Base-by-base conservation (phyloP, 1,140 invertebrate genomes). In the Heterodera schachtii region DNA sequence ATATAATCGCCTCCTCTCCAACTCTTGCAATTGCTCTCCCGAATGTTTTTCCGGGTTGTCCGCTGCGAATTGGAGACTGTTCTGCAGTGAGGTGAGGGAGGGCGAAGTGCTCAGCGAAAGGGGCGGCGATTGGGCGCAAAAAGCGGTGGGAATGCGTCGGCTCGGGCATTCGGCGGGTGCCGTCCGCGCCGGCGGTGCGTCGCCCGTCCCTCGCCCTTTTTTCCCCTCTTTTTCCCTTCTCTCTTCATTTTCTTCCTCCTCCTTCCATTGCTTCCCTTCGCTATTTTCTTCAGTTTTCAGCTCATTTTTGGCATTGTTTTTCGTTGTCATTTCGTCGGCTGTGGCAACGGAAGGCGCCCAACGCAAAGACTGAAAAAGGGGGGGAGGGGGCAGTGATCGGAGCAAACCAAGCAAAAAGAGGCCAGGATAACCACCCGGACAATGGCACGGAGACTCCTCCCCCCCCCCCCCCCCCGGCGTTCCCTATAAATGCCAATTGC, bases 21-120 rank as follows among this genome's bases (percentile, higher is more conserved):
- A 67, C 49, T 78, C 60, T 13, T 69, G 21, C 66, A 78, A 64
- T 67, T 78, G 76, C 70, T 78, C 64, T 7, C 66, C 47, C 66
- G 76, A 78, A 46, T 78, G 76, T 13, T 78, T 78, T n/a, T 78
- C 76, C 49, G 76, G 76, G 44, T 78, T 78, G 66, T 78, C 76
- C 47, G 70, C 70, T 41, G 76, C 76, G 70, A 78, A 78, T 43
- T 78, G 47, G 13, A 78, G 70, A 78, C 76, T 69, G 70, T 78
- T 78, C 70, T 78, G 76, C 47, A 78, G 70, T 8, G 76, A 78
- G 46, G 76, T 64, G 13, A 78, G 47, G 44, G 76, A 78, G 13
- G 76, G 76, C 49, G 76, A 78, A 31, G 31, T 78, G 70, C 76
- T 78, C 70, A 78, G 47, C 9, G 57, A 78, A 46, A 64, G 66